These are phyloP conservation scores for Anseranas semipalmata DNA, from an alignment of 2,113 vertebrate genomes.

Conservation along the genomic window DNA sequence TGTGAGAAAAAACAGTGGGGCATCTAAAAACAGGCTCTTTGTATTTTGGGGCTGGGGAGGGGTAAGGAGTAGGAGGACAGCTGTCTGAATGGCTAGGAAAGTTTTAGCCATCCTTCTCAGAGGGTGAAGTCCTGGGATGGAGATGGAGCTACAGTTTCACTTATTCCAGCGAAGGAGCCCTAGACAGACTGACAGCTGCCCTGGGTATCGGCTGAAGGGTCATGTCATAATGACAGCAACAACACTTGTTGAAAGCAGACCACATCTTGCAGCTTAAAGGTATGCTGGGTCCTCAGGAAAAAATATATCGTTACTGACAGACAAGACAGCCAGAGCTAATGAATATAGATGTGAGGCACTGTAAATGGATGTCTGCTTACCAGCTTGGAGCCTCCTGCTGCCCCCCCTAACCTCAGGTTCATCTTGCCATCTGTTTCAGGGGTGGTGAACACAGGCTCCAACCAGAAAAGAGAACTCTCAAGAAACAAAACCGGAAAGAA, in stretches of 20 bases:
- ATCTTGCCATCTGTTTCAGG: not conserved
- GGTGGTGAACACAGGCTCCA: not conserved
- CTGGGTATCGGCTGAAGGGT: not conserved
- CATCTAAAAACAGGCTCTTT: not conserved
- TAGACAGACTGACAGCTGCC: not conserved
- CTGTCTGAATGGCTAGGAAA: not conserved
- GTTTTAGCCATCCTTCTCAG: not conserved
- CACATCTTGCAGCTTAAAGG: not conserved
- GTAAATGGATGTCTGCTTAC: not conserved
- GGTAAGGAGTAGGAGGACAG: not conserved
- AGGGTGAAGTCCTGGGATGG: not conserved
- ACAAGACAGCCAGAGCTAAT: not conserved
- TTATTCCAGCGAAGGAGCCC: not conserved
- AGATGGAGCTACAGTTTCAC: not conserved
- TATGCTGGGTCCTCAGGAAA: not conserved
- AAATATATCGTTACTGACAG: not conserved
- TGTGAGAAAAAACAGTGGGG: too few species aligned
- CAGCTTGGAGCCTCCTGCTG: not conserved
- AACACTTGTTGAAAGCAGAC: not conserved
- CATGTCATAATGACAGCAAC: not conserved
- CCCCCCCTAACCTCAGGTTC: not conserved
- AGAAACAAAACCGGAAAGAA: not conserved
- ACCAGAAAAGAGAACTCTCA: not conserved
- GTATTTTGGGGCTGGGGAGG: not conserved
- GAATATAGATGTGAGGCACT: accelerated